Conservation (phyloP, 2,113 vertebrate species). For the Mus musculus region DNA sequence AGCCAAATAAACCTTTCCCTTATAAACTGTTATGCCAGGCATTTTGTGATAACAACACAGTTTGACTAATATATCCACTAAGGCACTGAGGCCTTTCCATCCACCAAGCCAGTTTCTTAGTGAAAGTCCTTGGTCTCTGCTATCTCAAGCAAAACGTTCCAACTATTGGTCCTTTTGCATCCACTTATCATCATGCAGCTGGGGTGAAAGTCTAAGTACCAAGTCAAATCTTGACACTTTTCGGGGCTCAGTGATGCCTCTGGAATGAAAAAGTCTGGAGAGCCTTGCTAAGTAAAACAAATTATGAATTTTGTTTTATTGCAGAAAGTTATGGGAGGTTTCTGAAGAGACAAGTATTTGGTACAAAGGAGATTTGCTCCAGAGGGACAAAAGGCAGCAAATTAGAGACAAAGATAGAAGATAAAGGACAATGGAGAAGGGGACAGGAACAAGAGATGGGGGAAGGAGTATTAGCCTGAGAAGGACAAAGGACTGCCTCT, state of each 20-base stretch:
- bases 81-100: not conserved
- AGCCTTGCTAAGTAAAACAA: not conserved
- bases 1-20: not conserved
- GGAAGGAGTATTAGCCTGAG: not conserved
- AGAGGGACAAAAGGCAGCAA: not conserved
- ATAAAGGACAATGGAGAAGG: too few species aligned
- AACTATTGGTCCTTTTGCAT: not conserved
- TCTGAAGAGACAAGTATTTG: not conserved
- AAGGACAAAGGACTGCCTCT: not conserved
- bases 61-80: not conserved
- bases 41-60: not conserved
- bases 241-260: not conserved
- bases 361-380: not conserved
- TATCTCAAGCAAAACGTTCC: not conserved
- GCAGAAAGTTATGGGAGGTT: slow-evolving; percentile 7
- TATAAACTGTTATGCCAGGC: not conserved
- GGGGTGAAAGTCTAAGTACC: not conserved
- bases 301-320: not conserved
- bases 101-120: not conserved
- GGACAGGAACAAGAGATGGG: not conserved
- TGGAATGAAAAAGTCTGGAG: not conserved
- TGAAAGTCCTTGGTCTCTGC: not conserved
- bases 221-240: not conserved
- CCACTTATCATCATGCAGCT: not conserved
- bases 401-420: too few species aligned